Evolutionary conservation across 2,797 vertebrate genomes (phyloP).

Genomic region (Eulemur albifrons): DNA sequence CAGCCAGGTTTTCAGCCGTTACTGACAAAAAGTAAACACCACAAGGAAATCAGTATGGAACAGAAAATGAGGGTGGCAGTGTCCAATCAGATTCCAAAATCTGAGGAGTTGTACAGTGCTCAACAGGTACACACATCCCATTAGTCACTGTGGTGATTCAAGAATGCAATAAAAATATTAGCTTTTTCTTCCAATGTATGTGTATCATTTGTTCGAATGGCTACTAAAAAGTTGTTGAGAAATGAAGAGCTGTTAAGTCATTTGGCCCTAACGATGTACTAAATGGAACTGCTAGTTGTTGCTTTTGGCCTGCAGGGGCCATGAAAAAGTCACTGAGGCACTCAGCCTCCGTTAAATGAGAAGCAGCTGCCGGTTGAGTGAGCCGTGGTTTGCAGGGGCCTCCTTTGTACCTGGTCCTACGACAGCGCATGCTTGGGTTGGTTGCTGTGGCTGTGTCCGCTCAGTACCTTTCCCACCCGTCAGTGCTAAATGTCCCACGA

Average conservation of each 20-base stretch:
- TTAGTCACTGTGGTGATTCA: neutral
- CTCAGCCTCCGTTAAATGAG: neutral
- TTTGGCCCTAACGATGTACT: neutral
- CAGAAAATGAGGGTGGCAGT: neutral
- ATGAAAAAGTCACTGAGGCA: neutral
- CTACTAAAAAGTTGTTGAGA: neutral
- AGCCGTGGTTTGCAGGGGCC: neutral
- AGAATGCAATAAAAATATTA: neutral
- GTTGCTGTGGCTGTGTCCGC: neutral
- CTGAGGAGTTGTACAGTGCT: neutral
- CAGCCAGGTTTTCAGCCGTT: neutral
- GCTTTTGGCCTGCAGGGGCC: neutral
- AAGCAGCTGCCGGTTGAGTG: neutral
- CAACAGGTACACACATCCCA: neutral
- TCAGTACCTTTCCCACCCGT: neutral
- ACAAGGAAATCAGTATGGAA: neutral
- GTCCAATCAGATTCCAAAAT: neutral
- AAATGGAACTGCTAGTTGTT: neutral
- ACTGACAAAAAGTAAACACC: neutral
- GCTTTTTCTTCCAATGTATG: neutral
- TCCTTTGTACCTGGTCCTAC: neutral
- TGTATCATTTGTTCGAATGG: neutral
- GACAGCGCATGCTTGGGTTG: neutral
- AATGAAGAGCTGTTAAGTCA: neutral
- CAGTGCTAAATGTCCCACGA: neutral